These are phyloP conservation scores for Chironex yamaguchii DNA, from an alignment of 30 jellyfish, hydroid and myxozoan genomes.

Conservation along the genomic window DNA sequence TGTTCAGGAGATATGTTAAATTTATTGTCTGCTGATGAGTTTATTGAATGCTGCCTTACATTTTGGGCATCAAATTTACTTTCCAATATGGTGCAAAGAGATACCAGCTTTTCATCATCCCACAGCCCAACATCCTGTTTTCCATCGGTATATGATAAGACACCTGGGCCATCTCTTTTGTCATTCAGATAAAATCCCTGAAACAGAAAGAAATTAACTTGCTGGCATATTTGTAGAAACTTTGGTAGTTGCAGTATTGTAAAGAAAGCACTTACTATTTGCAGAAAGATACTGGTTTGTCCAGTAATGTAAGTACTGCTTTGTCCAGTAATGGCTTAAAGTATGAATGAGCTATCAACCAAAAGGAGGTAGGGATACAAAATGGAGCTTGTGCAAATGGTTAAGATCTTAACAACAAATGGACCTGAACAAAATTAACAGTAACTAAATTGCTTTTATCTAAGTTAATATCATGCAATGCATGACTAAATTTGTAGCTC, in stretches of 20 bases:
- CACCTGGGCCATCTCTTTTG: conserved; percentile 90
- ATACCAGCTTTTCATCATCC: conserved; percentile 54
- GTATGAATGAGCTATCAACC: no score
- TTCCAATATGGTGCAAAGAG: conserved; percentile 47
- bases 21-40: conserved; percentile 48
- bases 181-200: conserved; percentile 87
- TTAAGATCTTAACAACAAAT: no score
- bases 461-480: no score
- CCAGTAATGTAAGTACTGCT: background rate
- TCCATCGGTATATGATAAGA: conserved; percentile 56
- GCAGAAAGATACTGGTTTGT: background rate
- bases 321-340: background rate
- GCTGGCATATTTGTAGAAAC: no score
- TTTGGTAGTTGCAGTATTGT: background rate
- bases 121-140: conserved; percentile 95
- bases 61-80: conserved; percentile 49
- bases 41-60: conserved; percentile 60
- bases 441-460: no score
- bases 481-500: no score
- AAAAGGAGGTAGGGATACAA: no score
- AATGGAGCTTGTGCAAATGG: no score
- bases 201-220: background rate
- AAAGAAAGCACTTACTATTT: background rate
- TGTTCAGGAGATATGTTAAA: background rate
- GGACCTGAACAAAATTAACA: no score